Percentiles rank a stretch among this genome's conserved stretches.
These are phyloP conservation scores for Torymus tubicola DNA, from an alignment of 2,888 invertebrate species.

Conservation along the genomic window DNA sequence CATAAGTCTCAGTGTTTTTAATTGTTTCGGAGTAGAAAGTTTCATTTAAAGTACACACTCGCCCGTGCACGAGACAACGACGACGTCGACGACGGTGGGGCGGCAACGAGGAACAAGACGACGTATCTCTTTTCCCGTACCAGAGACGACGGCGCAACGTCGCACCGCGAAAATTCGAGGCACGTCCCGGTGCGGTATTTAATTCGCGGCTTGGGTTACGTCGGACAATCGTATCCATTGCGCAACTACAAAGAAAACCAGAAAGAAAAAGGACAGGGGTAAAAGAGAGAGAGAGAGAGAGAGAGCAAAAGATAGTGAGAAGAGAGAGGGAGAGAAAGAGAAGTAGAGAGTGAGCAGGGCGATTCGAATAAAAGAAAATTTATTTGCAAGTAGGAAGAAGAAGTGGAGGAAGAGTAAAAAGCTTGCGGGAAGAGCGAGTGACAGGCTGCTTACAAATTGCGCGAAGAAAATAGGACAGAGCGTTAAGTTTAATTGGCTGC, in stretches of 20 bases:
- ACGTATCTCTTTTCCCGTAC: conserved; percentile 50
- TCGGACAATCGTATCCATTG: conserved; percentile 55
- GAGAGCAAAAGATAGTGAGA: not conserved
- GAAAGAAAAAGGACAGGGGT: not conserved
- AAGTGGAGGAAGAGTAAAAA: no score
- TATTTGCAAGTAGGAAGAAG: no score
- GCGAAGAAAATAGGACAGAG: not conserved
- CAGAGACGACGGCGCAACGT: conserved; percentile 58
- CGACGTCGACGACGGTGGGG: not conserved
- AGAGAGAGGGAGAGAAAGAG: not conserved
- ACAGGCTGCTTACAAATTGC: conserved; percentile 1
- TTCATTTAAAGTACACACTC: conserved; percentile 41
- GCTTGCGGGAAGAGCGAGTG: not conserved
- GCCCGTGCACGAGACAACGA: conserved; percentile 32
- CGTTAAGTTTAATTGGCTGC: conserved; percentile 27
- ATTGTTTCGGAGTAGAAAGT: conserved; percentile 26
- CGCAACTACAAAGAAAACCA: conserved; percentile 21
- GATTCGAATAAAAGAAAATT: not conserved
- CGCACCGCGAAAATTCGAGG: conserved; percentile 61
- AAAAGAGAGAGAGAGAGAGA: not conserved
- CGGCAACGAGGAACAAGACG: conserved; percentile 11
- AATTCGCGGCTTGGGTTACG: conserved; percentile 59
- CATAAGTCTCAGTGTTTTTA: conserved; percentile 27
- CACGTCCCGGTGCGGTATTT: conserved; percentile 60
- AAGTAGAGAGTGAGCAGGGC: not conserved